A percentile compares a stretch with the other conserved stretches of the same genome.
phyloP scores from a whole-genome alignment of 2,113 vertebrate species.

The Crotalus viridis region DNA sequence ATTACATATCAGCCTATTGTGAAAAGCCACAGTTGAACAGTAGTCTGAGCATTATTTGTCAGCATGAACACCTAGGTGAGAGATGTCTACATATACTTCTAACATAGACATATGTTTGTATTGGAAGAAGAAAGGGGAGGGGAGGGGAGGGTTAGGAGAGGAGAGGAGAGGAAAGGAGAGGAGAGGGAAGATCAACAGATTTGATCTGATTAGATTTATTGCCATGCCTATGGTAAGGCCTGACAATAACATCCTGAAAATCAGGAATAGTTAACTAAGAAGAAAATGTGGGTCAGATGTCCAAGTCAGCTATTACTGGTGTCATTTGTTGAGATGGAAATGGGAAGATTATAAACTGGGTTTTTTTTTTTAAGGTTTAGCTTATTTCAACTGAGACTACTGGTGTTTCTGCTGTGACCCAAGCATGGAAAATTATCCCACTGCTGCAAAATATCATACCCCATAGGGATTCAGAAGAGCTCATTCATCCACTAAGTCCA shows the following conservation, averaged over 20 bases:
- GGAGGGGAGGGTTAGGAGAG: too few species aligned
- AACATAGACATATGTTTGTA: not conserved
- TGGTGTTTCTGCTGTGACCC: not conserved
- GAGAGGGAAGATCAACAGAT: not conserved
- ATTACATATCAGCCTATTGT: slow-evolving; percentile 58
- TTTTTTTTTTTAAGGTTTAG: not conserved
- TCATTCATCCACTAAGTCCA: not conserved
- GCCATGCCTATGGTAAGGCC: not conserved
- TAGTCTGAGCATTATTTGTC: slow-evolving; percentile 38
- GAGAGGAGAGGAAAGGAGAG: too few species aligned
- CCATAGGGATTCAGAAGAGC: not conserved
- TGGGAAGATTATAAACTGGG: not conserved
- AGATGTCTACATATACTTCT: slow-evolving; percentile 23
- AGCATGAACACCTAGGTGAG: slow-evolving; percentile 1
- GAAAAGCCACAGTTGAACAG: slow-evolving; percentile 57
- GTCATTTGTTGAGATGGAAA: not conserved
- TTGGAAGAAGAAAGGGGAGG: not conserved
- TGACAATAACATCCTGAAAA: not conserved
- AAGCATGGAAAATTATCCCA: not conserved
- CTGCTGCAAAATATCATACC: not conserved
- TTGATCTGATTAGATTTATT: not conserved
- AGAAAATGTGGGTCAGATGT: not conserved
- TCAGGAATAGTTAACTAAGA: not conserved
- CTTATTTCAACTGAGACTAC: not conserved
- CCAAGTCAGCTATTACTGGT: not conserved